Conservation (phyloP, 2,797 vertebrate genomes). For the Falco concolor region DNA sequence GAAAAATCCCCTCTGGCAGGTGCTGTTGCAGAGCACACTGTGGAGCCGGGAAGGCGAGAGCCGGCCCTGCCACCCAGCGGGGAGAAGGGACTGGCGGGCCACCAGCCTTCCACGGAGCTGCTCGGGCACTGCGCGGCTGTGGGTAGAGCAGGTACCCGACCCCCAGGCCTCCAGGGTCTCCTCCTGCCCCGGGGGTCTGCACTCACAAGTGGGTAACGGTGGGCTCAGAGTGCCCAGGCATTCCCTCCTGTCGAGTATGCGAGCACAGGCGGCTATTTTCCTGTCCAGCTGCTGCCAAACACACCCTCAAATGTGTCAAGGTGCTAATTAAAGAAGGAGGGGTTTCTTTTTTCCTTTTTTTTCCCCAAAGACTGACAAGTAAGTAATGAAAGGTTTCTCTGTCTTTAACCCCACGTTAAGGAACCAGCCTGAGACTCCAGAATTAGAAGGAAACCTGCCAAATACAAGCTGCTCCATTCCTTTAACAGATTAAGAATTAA, state of each 20-base stretch:
- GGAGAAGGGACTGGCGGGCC: background rate
- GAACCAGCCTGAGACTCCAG: background rate
- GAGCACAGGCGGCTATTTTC: background rate
- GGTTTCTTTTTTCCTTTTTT: background rate
- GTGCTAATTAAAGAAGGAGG: background rate
- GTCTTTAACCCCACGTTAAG: background rate
- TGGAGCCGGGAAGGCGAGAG: background rate
- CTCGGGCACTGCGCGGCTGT: background rate
- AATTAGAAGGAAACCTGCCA: background rate
- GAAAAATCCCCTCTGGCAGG: background rate
- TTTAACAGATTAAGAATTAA: background rate
- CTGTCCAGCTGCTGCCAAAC: background rate
- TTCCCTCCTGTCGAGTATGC: fast-evolving
- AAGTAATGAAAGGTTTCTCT: background rate
- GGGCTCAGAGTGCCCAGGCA: background rate
- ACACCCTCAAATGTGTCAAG: background rate
- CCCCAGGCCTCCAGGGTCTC: fast-evolving
- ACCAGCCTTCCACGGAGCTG: background rate
- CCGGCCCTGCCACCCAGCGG: conserved; percentile 20
- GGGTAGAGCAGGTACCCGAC: fast-evolving
- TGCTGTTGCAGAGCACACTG: background rate
- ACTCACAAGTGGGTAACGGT: background rate
- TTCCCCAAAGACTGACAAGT: background rate
- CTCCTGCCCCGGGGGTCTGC: background rate
- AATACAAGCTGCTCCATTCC: background rate